Percentiles rank a stretch among this genome's conserved stretches.
phyloP scores from a whole-genome alignment of 1,140 invertebrate species.

The Drosophila repletoides region DNA sequence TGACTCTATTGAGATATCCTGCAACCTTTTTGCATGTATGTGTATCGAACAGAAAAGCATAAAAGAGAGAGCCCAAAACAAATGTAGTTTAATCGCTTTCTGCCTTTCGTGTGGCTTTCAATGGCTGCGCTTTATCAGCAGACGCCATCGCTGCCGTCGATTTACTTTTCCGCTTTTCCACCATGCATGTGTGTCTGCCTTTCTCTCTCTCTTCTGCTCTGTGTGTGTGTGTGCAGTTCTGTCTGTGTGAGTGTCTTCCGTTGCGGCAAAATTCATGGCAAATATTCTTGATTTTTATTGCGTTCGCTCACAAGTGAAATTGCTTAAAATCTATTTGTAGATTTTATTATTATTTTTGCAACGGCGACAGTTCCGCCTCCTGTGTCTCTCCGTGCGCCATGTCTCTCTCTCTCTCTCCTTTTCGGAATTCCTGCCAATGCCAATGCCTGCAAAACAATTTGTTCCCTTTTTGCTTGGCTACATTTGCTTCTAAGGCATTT shows the following conservation, averaged over 20 bases:
- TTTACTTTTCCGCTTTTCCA: slow-evolving; percentile 61
- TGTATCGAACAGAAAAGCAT: slow-evolving; percentile 43
- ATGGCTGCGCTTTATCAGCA: slow-evolving; percentile 70
- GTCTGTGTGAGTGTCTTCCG: slow-evolving; percentile 36
- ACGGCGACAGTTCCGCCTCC: slow-evolving; percentile 44
- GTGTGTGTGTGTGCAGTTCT: neutral
- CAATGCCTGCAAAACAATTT: slow-evolving; percentile 66
- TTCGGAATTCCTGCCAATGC: slow-evolving; percentile 56
- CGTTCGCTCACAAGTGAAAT: slow-evolving; percentile 78
- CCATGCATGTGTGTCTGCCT: neutral
- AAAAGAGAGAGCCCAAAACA: slow-evolving; percentile 24
- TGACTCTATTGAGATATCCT: slow-evolving; percentile 60
- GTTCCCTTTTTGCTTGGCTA: slow-evolving; percentile 48
- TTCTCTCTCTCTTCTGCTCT: too few relatives aligned
- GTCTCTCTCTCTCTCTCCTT: slow-evolving; percentile 5
- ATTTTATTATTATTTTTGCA: slow-evolving; percentile 53
- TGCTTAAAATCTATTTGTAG: slow-evolving; percentile 79
- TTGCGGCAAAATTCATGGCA: slow-evolving; percentile 59
- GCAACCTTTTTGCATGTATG: slow-evolving; percentile 45
- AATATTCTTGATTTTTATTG: slow-evolving; percentile 81
- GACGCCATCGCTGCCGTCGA: slow-evolving; percentile 72
- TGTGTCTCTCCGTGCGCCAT: slow-evolving; percentile 7
- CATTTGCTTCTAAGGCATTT: slow-evolving; percentile 33
- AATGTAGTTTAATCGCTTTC: slow-evolving; percentile 53
- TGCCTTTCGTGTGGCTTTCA: slow-evolving; percentile 57